Conservation (phyloP, 2,888 invertebrate genomes). For the Mesorhabditis sp. region DNA sequence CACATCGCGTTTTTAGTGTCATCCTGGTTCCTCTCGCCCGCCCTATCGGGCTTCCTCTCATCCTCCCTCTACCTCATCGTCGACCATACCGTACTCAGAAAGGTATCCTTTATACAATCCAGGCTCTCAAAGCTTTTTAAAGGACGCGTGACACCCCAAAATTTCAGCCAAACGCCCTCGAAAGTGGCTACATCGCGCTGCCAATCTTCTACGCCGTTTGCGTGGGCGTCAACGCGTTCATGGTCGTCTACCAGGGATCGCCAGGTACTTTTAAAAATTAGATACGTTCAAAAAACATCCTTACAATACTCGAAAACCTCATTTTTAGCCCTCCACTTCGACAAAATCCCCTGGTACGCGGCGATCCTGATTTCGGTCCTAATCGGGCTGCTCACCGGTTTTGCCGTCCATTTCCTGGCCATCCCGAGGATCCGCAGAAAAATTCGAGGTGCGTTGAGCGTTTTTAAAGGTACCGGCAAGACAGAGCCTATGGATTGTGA, state of each 20-base stretch:
- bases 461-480: neutral
- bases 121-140: neutral
- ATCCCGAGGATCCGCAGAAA: conserved; percentile 37
- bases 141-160: neutral
- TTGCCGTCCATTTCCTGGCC: conserved; percentile 42
- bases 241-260: conserved; percentile 88
- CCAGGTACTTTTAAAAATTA: conserved; percentile 15
- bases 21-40: conserved; percentile 94
- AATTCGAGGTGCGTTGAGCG: conserved; percentile 26
- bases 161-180: conserved; percentile 32
- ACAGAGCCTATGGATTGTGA: too few relatives aligned
- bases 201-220: conserved; percentile 91
- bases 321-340: conserved; percentile 76
- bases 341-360: conserved; percentile 77
- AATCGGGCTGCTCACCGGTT: conserved; percentile 67
- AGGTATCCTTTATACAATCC: conserved; percentile 11
- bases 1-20: conserved; percentile 67
- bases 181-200: conserved; percentile 75
- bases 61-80: conserved; percentile 76
- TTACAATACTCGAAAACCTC: too few relatives aligned
- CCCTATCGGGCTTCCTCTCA: conserved; percentile 83
- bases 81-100: conserved; percentile 70
- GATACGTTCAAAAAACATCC: too few relatives aligned
- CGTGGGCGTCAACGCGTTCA: conserved; percentile 83
- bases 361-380: conserved; percentile 66